Evolutionary conservation across 2,113 vertebrate genomes (phyloP), one percentile per base, ranked within the genome.

Genomic region (Limnothrissa miodon): DNA sequence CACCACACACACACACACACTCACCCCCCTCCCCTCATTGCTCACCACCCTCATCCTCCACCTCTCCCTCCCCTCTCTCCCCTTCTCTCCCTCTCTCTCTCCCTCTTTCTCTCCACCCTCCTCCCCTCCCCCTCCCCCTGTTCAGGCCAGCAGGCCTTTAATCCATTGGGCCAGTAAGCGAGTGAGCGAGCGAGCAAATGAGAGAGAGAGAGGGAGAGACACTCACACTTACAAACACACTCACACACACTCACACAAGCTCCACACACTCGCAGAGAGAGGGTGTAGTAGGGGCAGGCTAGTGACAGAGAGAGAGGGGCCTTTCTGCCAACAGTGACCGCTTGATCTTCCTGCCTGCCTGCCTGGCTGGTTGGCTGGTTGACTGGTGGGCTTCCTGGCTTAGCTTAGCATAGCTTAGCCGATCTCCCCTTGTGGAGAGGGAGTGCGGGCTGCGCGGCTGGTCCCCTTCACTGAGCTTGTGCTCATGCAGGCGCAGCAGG

Each of bases 401-500:
- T 42, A 42, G 42, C 42, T 42, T 42, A 42, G 42, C 42, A n/a
- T n/a, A n/a, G 51, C 51, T 23, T 56, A 56, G 15, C 23, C 23
- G 8, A 9, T 10, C 45, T 46, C 45, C 45, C 45, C 45, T 48
- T 15, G 15, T 15, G 15, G 46, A 48, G 2, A 48, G 46, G 46
- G 46, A 48, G 1, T 48, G 11, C 17, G 11, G 11, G 17, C 46
- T 48, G 46, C 17, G 23, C 25, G 56, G 2, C 21, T 21, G 17
- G 17, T 48, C 15, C 46, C 15, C 46, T 48, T 2, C 51, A 53
- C 19, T 53, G 19, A 6, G 29, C 29, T 82, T 45, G 92, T 93
- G 89, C 89, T 85, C 86, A 94, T 96, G 94, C 97, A 99, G 98
- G 96, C 96, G 90, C 90, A 94, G 2, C 96, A 97, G 91, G 93